Percentiles rank a stretch among this genome's conserved stretches.
Evolutionary conservation across 2,888 invertebrate species (phyloP).

Genomic region (Kuschelorhynchus macadamiae): DNA sequence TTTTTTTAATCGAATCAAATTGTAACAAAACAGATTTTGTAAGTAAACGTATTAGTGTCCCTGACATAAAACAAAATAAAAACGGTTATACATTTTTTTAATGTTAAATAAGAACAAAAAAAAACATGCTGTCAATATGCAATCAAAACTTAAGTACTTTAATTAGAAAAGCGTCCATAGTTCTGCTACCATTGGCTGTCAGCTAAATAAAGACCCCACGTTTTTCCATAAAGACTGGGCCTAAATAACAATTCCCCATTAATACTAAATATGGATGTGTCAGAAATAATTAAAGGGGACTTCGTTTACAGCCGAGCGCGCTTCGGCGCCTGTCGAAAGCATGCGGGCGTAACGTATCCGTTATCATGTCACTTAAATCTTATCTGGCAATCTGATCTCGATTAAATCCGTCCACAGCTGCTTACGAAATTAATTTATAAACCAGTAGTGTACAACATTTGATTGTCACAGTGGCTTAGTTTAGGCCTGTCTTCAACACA

Average conservation of each 20-base stretch:
- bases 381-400: slow-evolving; percentile 42
- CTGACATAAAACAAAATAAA: too few relatives aligned
- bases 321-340: slow-evolving; percentile 38
- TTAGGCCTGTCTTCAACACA: slow-evolving; percentile 4
- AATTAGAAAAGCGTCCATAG: too few relatives aligned
- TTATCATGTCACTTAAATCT: slow-evolving; percentile 46
- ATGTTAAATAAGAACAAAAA: too few relatives aligned
- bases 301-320: slow-evolving; percentile 24
- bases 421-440: slow-evolving; percentile 44
- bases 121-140: too few relatives aligned
- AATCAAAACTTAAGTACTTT: too few relatives aligned
- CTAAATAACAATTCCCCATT: slow-evolving; percentile 18
- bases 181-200: too few relatives aligned
- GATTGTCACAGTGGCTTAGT: slow-evolving; percentile 25
- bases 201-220: slow-evolving; percentile 5
- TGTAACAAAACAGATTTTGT: too few relatives aligned
- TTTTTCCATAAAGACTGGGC: slow-evolving; percentile 13
- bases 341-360: slow-evolving; percentile 46
- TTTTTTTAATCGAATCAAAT: too few relatives aligned
- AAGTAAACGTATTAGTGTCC: too few relatives aligned
- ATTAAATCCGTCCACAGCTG: slow-evolving; percentile 44
- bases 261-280: slow-evolving; percentile 35
- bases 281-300: slow-evolving; percentile 37
- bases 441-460: slow-evolving; percentile 34
- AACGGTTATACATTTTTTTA: too few relatives aligned